Conservation (phyloP, 2,113 vertebrate species). For the Callorhinus ursinus region DNA sequence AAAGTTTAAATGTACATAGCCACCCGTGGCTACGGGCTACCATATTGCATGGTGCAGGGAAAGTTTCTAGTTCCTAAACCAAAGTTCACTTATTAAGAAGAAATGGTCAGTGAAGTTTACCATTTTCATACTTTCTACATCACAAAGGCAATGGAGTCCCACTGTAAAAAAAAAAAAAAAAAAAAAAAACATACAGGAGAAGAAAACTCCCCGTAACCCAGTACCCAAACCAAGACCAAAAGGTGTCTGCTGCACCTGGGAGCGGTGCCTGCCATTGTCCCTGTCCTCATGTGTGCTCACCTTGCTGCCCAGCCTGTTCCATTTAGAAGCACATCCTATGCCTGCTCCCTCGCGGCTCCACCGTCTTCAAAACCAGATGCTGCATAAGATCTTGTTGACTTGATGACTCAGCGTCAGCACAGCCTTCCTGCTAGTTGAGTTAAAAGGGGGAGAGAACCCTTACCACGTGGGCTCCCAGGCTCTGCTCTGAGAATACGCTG, state of each 20-base stretch:
- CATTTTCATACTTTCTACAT: neutral
- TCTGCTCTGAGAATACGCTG: neutral
- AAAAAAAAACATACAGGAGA: neutral
- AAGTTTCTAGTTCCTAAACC: neutral
- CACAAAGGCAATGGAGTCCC: neutral
- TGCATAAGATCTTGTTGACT: neutral
- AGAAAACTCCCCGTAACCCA: neutral
- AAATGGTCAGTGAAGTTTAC: neutral
- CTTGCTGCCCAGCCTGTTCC: neutral
- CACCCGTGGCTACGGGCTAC: neutral
- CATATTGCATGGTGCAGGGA: neutral
- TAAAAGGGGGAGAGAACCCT: neutral
- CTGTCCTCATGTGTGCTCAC: neutral
- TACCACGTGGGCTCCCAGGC: neutral
- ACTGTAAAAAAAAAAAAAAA: neutral
- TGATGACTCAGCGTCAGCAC: neutral
- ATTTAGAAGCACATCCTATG: fast-evolving
- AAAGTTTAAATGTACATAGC: neutral
- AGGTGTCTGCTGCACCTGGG: neutral
- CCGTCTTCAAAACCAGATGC: neutral
- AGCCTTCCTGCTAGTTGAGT: neutral
- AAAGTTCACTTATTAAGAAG: neutral
- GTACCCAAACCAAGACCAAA: neutral
- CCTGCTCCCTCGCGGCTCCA: neutral
- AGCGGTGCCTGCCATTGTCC: neutral